phyloP scores from a whole-genome alignment of 2,888 invertebrate genomes.

The Pterostichus madidus region DNA sequence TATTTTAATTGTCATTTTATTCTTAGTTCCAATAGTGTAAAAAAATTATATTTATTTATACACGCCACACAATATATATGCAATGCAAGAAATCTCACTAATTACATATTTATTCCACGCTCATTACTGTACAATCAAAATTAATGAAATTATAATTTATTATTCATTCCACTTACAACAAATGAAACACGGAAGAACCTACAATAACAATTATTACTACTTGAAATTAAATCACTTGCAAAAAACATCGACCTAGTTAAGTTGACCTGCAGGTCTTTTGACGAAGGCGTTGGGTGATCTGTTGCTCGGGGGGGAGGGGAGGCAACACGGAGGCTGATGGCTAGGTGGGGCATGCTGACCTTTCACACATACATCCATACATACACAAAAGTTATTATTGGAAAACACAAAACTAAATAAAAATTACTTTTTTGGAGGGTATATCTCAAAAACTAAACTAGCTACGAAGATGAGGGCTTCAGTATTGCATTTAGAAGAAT shows the following conservation, averaged over 20 bases:
- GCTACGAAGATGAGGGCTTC: too few relatives aligned
- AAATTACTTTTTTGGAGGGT: too few relatives aligned
- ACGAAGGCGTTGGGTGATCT: slow-evolving; percentile 18
- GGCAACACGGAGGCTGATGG: neutral
- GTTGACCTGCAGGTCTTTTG: slow-evolving; percentile 37
- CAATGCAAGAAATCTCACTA: too few relatives aligned
- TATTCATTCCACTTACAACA: neutral
- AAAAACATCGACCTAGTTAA: slow-evolving; percentile 16
- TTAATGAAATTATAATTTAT: neutral
- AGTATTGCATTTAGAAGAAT: too few relatives aligned
- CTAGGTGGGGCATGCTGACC: slow-evolving; percentile 17
- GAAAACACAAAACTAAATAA: too few relatives aligned
- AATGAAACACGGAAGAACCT: neutral
- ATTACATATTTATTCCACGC: too few relatives aligned
- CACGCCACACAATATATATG: too few relatives aligned
- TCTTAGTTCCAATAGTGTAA: too few relatives aligned
- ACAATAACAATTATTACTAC: slow-evolving; percentile 5
- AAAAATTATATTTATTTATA: too few relatives aligned
- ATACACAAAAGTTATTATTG: neutral
- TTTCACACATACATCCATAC: slow-evolving; percentile 11
- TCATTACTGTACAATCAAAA: neutral
- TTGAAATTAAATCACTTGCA: slow-evolving; percentile 11
- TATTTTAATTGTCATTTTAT: too few relatives aligned
- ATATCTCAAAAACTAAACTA: too few relatives aligned
- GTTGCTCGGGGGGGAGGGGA: neutral